Conservation (phyloP, 2,888 invertebrate genomes). For the Minunthozetes semirufus region DNA sequence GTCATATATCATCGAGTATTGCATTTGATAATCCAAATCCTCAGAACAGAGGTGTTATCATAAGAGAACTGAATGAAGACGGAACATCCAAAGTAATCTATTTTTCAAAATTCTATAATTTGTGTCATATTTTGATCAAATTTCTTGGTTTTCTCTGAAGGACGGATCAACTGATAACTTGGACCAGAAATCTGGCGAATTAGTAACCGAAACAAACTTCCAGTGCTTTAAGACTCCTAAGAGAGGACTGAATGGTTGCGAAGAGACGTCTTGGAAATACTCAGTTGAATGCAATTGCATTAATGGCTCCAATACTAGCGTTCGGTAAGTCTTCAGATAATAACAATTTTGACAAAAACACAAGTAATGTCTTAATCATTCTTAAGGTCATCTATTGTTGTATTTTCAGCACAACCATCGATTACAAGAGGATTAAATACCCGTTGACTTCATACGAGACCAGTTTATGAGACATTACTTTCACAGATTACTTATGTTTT, state of each 20-base stretch:
- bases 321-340: constrained; percentile 28
- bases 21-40: constrained; percentile 23
- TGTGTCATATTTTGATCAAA: neutral
- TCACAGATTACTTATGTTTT: neutral
- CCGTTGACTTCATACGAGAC: constrained; percentile 24
- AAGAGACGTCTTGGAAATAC: constrained; percentile 32
- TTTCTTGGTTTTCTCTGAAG: neutral
- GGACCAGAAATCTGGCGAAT: constrained; percentile 12
- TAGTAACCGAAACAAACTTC: constrained; percentile 25
- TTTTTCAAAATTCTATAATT: neutral
- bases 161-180: constrained; percentile 14
- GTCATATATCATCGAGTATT: constrained; percentile 27
- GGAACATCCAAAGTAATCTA: constrained; percentile 16
- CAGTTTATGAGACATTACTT: constrained; percentile 5
- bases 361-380: neutral
- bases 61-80: constrained; percentile 16
- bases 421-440: constrained; percentile 24
- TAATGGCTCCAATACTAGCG: constrained; percentile 32
- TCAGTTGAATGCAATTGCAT: constrained; percentile 32
- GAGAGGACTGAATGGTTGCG: neutral
- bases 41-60: neutral
- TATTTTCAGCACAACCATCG: constrained; percentile 27
- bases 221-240: neutral
- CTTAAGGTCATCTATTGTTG: constrained; percentile 30
- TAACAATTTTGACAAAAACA: neutral